phyloP scores from a whole-genome alignment of 1,140 invertebrate species.

The Cherax quadricarinatus region DNA sequence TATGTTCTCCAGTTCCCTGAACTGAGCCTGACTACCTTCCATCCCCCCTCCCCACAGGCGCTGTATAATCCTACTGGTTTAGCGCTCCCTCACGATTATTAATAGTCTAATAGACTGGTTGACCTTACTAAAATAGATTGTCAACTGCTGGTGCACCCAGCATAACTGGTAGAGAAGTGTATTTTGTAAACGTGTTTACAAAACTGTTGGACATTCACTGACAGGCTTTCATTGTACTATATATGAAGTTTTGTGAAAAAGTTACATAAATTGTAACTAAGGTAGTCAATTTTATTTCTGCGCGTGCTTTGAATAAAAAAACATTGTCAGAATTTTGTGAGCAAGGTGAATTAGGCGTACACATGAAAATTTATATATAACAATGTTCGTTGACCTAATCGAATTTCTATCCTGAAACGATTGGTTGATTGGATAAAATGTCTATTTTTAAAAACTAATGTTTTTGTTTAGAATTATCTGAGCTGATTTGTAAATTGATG shows the following conservation, averaged over 20 bases:
- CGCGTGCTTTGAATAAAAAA: constrained; percentile 12
- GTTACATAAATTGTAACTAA: not conserved
- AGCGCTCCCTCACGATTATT: no score
- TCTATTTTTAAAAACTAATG: not conserved
- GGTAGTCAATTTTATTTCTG: not conserved
- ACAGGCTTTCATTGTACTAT: constrained; percentile 8
- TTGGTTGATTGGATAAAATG: no score
- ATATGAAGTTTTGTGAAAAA: not conserved
- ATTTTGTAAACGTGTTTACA: not conserved
- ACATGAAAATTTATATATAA: constrained; percentile 1
- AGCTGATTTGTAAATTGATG: not conserved
- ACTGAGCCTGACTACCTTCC: no score
- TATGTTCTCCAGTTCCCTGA: no score
- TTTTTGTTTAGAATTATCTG: not conserved
- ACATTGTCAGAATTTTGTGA: constrained; percentile 7
- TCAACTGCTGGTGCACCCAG: constrained; percentile 8
- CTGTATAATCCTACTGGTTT: no score
- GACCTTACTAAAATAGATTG: not conserved
- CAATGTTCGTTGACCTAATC: not conserved
- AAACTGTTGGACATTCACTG: constrained; percentile 5
- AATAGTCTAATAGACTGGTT: not conserved
- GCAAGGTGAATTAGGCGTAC: constrained; percentile 1
- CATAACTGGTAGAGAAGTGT: not conserved
- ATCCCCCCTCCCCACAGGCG: no score
- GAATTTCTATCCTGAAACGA: not conserved